Conservation (phyloP, 1,140 invertebrate genomes). For the Conus ventricosus region DNA sequence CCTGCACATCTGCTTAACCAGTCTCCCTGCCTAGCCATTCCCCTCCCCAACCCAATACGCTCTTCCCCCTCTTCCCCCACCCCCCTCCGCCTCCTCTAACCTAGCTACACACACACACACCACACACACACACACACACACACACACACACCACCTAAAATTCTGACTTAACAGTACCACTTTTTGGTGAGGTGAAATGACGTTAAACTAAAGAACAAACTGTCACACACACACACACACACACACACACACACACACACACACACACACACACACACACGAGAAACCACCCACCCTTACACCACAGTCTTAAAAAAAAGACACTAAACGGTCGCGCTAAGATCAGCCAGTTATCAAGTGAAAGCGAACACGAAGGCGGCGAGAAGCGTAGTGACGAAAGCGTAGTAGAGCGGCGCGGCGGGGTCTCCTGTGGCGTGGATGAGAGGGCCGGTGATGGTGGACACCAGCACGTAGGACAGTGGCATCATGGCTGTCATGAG, state of each 20-base stretch:
- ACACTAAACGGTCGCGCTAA: no score
- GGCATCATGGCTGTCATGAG: slow-evolving; percentile 19
- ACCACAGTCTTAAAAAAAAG: neutral
- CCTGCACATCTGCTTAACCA: no score
- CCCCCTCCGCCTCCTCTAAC: no score
- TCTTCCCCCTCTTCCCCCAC: no score
- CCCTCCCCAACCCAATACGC: no score
- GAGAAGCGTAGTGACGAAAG: neutral
- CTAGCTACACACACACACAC: no score
- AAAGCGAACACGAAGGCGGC: slow-evolving; percentile 8
- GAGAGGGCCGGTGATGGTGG: slow-evolving; percentile 21
- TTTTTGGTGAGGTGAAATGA: no score
- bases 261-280: slow-evolving; percentile 9
- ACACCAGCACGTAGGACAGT: slow-evolving; percentile 20
- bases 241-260: slow-evolving; percentile 9
- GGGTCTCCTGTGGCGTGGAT: slow-evolving; percentile 26
- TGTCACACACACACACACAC: neutral
- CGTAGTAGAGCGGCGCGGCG: slow-evolving; percentile 13
- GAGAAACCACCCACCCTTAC: neutral
- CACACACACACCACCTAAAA: no score
- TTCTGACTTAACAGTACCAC: no score
- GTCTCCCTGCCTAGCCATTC: no score
- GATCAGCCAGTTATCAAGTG: neutral
- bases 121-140: no score
- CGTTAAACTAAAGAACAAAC: no score